Evolutionary conservation across 2,113 vertebrate genomes (phyloP).

Genomic region (Embiotoca jacksoni): DNA sequence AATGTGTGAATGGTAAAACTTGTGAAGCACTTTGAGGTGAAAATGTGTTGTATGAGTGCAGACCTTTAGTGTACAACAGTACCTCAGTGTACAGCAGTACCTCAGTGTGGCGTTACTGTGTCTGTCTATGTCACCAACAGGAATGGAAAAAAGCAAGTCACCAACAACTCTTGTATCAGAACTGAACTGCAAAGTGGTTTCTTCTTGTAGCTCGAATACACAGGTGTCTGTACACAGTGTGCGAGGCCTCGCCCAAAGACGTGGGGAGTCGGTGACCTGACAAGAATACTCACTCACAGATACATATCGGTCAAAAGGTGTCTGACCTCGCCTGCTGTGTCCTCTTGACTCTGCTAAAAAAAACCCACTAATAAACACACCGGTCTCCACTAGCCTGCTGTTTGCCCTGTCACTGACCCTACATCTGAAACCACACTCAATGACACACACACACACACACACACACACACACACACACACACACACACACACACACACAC

Average conservation of each 20-base stretch:
- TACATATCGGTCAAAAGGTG: conserved; percentile 15
- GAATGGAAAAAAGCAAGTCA: no score
- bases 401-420: conserved; percentile 28
- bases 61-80: no score
- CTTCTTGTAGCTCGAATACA: neutral
- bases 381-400: conserved; percentile 31
- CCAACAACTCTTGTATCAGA: no score
- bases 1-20: no score
- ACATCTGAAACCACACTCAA: conserved; percentile 26
- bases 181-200: neutral
- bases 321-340: conserved; percentile 29
- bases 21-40: no score
- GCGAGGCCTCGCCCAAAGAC: neutral
- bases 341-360: conserved; percentile 37
- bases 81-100: no score
- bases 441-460: neutral
- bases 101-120: no score
- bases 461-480: no score
- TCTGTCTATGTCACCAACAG: no score
- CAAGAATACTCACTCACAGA: conserved; percentile 1
- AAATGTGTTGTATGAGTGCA: no score
- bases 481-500: no score
- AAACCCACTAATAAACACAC: conserved; percentile 24
- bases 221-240: conserved; percentile 4
- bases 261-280: conserved; percentile 1